phyloP scores from a whole-genome alignment of 2,888 invertebrate genomes.

The Empis stercorea region DNA sequence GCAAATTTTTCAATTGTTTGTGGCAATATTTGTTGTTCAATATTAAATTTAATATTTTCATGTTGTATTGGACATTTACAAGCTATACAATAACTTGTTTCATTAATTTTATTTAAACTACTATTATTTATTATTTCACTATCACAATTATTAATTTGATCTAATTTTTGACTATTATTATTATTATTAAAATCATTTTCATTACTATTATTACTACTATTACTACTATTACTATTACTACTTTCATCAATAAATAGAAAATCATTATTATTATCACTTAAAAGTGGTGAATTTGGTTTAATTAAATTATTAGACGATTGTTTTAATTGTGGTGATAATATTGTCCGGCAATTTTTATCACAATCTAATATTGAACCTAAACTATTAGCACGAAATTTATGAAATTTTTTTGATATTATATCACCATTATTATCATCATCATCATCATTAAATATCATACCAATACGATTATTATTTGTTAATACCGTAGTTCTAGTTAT shows the following conservation, averaged over 20 bases:
- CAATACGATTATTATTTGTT: conserved; percentile 20
- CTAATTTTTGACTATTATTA: not conserved
- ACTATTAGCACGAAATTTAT: conserved; percentile 28
- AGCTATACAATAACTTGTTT: too few species aligned
- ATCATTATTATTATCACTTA: not conserved
- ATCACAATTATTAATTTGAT: not conserved
- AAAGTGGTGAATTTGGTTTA: not conserved
- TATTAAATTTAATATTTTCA: too few species aligned
- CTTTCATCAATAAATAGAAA: conserved; percentile 1
- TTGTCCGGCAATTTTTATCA: conserved; percentile 4
- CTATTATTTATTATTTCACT: not conserved
- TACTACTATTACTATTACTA: not conserved
- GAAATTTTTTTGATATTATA: conserved; percentile 12
- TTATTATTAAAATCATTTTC: not conserved
- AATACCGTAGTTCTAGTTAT: conserved; percentile 23
- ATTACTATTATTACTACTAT: not conserved
- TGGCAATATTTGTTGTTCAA: too few species aligned
- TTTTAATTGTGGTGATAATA: not conserved
- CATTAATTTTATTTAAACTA: not conserved
- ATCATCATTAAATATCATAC: conserved; percentile 21
- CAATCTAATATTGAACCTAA: conserved; percentile 28
- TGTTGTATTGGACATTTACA: too few species aligned
- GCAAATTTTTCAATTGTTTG: too few species aligned
- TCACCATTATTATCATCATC: too few species aligned
- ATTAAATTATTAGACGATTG: not conserved